These are phyloP conservation scores for Eristalinus aeneus DNA, from an alignment of 2,888 invertebrate species.

Conservation along the genomic window DNA sequence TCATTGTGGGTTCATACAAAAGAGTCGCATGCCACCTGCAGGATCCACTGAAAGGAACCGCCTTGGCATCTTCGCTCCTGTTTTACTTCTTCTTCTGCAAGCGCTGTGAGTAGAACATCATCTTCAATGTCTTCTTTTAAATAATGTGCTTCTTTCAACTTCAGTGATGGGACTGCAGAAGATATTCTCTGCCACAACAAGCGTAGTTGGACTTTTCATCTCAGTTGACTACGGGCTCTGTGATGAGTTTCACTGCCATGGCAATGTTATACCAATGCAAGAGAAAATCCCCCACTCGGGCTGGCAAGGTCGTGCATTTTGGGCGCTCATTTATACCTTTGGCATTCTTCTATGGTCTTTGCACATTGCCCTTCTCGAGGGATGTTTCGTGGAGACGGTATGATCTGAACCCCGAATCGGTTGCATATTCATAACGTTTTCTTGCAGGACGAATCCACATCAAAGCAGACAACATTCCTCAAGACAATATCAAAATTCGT, in stretches of 20 bases:
- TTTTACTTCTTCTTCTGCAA: slow-evolving; percentile 84
- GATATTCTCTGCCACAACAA: slow-evolving; percentile 83
- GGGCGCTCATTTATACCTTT: slow-evolving; percentile 83
- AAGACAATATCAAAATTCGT: slow-evolving; percentile 69
- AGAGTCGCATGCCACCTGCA: slow-evolving; percentile 84
- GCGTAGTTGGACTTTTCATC: slow-evolving; percentile 83
- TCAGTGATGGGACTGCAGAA: slow-evolving; percentile 83
- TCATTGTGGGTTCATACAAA: slow-evolving; percentile 72
- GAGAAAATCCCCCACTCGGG: slow-evolving; percentile 74
- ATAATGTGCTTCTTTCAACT: neutral
- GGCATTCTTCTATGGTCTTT: slow-evolving; percentile 82
- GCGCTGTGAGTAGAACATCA: slow-evolving; percentile 81
- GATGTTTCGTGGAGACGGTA: slow-evolving; percentile 71
- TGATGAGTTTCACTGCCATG: slow-evolving; percentile 84
- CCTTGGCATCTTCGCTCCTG: slow-evolving; percentile 82
- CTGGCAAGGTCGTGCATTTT: slow-evolving; percentile 82
- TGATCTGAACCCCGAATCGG: neutral
- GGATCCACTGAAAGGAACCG: slow-evolving; percentile 84
- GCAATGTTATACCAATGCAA: slow-evolving; percentile 79
- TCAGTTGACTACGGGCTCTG: slow-evolving; percentile 84
- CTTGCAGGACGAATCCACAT: slow-evolving; percentile 31
- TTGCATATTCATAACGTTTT: neutral
- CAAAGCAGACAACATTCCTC: slow-evolving; percentile 57
- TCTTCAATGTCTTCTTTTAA: neutral
- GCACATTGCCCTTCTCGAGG: slow-evolving; percentile 76